Base-by-base conservation (phyloP, 2,888 invertebrate genomes). In the Sepioteuthis lessoniana region DNA sequence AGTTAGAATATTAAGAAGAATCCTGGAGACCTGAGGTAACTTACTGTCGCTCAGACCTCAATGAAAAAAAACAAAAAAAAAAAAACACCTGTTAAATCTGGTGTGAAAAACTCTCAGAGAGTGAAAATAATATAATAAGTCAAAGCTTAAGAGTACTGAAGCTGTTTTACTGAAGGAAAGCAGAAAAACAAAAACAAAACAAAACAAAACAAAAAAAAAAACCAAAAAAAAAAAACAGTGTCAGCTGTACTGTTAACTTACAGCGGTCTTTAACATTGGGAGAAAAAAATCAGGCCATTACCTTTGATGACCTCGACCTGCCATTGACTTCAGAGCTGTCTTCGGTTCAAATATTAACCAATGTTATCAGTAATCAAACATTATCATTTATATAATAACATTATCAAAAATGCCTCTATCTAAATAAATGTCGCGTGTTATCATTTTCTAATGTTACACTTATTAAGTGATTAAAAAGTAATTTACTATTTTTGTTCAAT, bases 331-430 rank as follows among this genome's bases (percentile, higher is more conserved):
- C 35, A 76, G 31, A 76, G n/a, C 10, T 76, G 76, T 35, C 76
- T n/a, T n/a, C n/a, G n/a, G 76, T 76, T 76, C 76, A n/a, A 76
- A 76, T 76, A 76, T 76, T n/a, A 76, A 10, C 10, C 2, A 76
- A 76, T 19, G n/a, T 76, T 76, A 76, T 76, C 76, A 76, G 76
- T 35, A 76, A 76, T 76, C 76, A 76, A 76, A 76, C 76, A 76
- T 76, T 76, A 76, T n/a, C 76, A 42, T 3, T 7, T 42, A 42
- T 42, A 42, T 3, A 42, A 42, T 42, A 42, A 42, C 42, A 42
- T 42, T 42, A 42, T 42, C 42, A 42, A n/a, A 8, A 76, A 76
- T 35, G 16, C 0, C 19, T 31, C 60, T n/a, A 76, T 76, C 19
- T 16, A 25, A 13, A 76, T 76, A n/a, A 76, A 13, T n/a, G n/a